Base-by-base conservation (phyloP, 2,888 invertebrate genomes). In the Drosophila longiperda region DNA sequence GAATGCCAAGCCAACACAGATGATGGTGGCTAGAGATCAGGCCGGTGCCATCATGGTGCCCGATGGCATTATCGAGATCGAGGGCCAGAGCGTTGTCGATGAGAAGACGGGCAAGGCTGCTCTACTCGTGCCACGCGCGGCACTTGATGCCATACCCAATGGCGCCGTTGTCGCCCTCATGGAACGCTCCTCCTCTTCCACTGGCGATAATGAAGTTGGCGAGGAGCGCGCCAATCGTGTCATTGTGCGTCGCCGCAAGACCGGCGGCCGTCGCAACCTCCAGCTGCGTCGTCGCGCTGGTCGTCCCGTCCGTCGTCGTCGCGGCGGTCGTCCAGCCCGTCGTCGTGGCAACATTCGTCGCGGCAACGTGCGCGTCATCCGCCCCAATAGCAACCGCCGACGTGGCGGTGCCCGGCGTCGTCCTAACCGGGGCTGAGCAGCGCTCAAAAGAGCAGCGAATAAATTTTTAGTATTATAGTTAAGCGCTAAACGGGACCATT, bases 1-100 rank as follows among this genome's bases (percentile, higher is more conserved):
- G 75, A 89, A 82, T 50, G 82, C 81, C 8, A 85, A 89, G 57
- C 66, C 76, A 64, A 83, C 82, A 1, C 89, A 90, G 42, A 90
- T 91, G 89, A 80, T 90, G 86, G 86, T 90, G 32, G 71, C 90
- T 8, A 73, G 87, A 6, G 91, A 91, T 29, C 85, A 91, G 73
- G 85, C 91, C n/a, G 91, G 91, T 2, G 85, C 91, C 55, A 83
- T 92, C n/a, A 83, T 91, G 88, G 89, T 91, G 36, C 91, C 91
- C 58, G 90, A 91, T 55, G 86, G 83, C 65, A 73, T 91, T 34
- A 86, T 91, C 29, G 92, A 92, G 66, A 86, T 92, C 63, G 91
- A 91, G 60, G 92, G 90, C 2, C 90, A 90, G 53, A 91, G 85
- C 65, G 82, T 91, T 1, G 69, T 91, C 15, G 92, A 92, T 48